These are phyloP conservation scores for Acipenser ruthenus DNA, from an alignment of 2,797 vertebrate genomes.

Conservation along the genomic window DNA sequence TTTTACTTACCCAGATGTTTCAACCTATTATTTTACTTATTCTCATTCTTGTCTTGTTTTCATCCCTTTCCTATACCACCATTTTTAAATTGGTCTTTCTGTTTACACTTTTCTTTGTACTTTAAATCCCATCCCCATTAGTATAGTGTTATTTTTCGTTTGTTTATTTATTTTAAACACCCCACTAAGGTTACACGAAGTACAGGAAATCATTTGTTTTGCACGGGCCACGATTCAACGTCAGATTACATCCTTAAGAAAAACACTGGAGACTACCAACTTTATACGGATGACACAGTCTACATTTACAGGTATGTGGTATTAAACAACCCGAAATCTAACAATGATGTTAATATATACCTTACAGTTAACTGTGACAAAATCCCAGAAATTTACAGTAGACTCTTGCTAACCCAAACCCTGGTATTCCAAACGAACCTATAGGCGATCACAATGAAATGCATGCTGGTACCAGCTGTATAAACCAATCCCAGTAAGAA, in stretches of 20 bases:
- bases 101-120: slow-evolving; percentile 98
- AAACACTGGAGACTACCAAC: slow-evolving; percentile 68
- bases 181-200: slow-evolving; percentile 76
- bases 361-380: no score
- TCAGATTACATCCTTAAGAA: slow-evolving; percentile 53
- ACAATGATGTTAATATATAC: no score
- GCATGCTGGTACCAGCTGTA: no score
- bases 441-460: no score
- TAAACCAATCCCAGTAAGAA: no score
- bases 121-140: slow-evolving; percentile 71
- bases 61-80: slow-evolving; percentile 95
- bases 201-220: slow-evolving; percentile 74
- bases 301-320: slow-evolving; percentile 17
- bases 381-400: no score
- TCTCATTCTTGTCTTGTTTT: slow-evolving; percentile 98
- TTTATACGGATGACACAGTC: slow-evolving; percentile 18
- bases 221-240: slow-evolving; percentile 55
- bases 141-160: slow-evolving; percentile 61
- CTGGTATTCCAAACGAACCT: no score
- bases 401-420: no score
- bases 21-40: slow-evolving; percentile 99
- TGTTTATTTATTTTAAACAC: slow-evolving; percentile 64
- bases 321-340: not conserved
- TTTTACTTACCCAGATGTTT: slow-evolving; percentile 89
- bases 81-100: slow-evolving; percentile 99